Evolutionary conservation across 2,797 vertebrate genomes (phyloP).

Genomic region (Dendrocincla fuliginosa): DNA sequence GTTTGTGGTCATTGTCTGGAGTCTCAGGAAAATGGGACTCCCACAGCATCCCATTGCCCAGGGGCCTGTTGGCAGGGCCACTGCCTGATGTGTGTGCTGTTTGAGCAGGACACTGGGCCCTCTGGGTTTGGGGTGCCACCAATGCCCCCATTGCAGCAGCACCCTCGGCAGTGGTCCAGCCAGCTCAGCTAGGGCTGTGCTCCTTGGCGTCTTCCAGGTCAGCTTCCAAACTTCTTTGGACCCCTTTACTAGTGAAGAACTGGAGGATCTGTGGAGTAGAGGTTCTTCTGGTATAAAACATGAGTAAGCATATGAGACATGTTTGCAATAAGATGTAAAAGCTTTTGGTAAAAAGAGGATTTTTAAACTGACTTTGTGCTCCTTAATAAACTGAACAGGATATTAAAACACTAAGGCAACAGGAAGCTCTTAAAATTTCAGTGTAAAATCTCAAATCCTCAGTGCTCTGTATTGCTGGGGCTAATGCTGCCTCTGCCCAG

Average conservation of each 20-base stretch:
- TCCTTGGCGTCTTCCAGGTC: not conserved
- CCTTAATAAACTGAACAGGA: not conserved
- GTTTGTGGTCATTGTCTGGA: not conserved
- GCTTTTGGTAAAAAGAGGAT: not conserved
- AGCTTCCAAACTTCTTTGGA: not conserved
- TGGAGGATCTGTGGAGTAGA: not conserved
- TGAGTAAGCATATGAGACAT: not conserved
- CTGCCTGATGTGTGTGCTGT: fast-evolving
- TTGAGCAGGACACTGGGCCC: not conserved
- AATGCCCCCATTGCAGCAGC: not conserved
- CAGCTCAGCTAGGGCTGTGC: not conserved
- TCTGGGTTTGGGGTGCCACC: not conserved
- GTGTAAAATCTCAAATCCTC: not conserved
- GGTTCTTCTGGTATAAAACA: not conserved
- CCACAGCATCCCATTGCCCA: not conserved
- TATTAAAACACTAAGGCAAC: not conserved
- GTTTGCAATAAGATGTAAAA: not conserved
- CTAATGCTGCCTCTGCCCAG: not conserved
- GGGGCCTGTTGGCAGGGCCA: not conserved
- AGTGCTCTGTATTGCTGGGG: not conserved
- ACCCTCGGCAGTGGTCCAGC: not conserved
- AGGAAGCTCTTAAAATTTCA: not conserved
- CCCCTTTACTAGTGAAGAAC: not conserved
- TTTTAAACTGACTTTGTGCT: not conserved
- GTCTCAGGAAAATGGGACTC: not conserved